phyloP scores from a whole-genome alignment of 2,113 vertebrate genomes.

The Castor canadensis region DNA sequence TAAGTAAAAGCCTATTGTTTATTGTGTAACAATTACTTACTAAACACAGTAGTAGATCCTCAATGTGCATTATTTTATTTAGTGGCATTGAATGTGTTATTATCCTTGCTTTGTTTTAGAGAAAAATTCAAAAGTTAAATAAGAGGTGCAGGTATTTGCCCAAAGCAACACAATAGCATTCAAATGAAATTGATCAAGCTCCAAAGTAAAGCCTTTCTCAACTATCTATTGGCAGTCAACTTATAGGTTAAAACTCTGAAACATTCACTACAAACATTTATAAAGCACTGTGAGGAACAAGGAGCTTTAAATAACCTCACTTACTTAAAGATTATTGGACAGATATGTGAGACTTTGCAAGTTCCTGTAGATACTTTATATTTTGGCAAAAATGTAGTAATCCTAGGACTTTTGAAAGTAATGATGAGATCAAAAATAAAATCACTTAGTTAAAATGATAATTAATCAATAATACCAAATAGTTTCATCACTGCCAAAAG shows the following conservation, averaged over 20 bases:
- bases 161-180: not conserved
- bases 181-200: not conserved
- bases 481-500: not conserved
- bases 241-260: not conserved
- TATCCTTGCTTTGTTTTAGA: not conserved
- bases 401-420: not conserved
- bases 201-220: not conserved
- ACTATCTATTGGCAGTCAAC: not conserved
- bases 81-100: not conserved
- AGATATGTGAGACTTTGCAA: not conserved
- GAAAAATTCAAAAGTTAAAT: not conserved
- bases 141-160: not conserved
- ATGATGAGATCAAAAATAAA: not conserved
- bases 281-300: not conserved
- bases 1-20: not conserved
- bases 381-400: not conserved
- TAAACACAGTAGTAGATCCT: not conserved
- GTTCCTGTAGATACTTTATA: not conserved
- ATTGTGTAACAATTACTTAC: not conserved
- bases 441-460: not conserved
- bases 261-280: not conserved
- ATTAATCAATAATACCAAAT: not conserved
- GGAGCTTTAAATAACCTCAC: not conserved
- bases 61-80: not conserved
- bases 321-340: not conserved